Evolutionary conservation across 2,888 invertebrate species (phyloP), one percentile per base, ranked within the genome.

Genomic region (Drosophila infuscata): DNA sequence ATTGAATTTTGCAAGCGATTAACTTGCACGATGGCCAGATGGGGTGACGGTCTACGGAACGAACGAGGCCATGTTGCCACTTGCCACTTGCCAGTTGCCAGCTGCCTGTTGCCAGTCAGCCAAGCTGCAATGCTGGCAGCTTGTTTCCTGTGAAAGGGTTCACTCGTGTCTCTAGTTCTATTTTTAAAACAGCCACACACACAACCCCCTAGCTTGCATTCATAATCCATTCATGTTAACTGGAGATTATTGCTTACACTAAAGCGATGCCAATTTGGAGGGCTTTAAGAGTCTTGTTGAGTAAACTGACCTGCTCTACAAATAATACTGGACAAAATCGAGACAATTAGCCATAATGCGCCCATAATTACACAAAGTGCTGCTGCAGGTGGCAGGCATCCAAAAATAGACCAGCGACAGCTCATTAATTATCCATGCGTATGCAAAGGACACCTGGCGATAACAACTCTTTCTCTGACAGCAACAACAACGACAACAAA

Each of bases 1-100:
- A 90, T 90, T 90, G 89, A 89, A 82, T 90, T 90, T 91, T 88
- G 89, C 90, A 91, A 77, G 79, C 91, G 91, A 90, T 90, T 90
- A 90, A 91, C 91, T 91, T 86, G 80, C 79, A 71, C 77, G 76
- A 71, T 67, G 43, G 58, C 57, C 74, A 58, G 60, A 66, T 57
- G 52, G 59, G 70, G 41, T 64, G 60, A 62, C 20, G 12, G 64
- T 25, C 15, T 29, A 29, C 9, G 46, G 29, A 33, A 20, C 17
- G 25, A 25, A 9, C 41, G 36, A 15, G 25, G 32, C 41, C 20
- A 25, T 25, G 20, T 25, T 25, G 20, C 20, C 30, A 56, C 38
- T 32, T 57, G 68, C 36, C 63, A 38, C 17, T 33, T 33, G 4
- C 33, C 33, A 33, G 9, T 36, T 66, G 56, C 41, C 65, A n/a